A percentile compares a stretch with the other conserved stretches of the same genome.
phyloP scores from a whole-genome alignment of 2,888 invertebrate genomes.

The Athripsodes cinereus region DNA sequence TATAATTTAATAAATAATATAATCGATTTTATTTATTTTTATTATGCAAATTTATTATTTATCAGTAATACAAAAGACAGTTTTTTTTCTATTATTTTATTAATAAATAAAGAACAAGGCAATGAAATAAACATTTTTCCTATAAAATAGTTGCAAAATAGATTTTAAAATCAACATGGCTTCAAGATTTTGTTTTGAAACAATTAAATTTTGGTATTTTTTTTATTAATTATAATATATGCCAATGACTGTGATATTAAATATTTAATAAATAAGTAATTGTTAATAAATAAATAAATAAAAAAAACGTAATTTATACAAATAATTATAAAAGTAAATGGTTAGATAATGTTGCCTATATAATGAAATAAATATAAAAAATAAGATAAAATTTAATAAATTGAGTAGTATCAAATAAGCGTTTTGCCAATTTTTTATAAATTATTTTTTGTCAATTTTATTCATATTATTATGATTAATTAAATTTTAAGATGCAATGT shows the following conservation, averaged over 20 bases:
- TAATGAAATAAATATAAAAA: not conserved
- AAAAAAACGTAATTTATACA: conserved; percentile 18
- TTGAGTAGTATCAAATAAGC: not conserved
- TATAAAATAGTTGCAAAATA: too few relatives aligned
- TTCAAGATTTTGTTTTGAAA: too few relatives aligned
- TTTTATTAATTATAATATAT: conserved; percentile 21
- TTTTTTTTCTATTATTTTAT: too few relatives aligned
- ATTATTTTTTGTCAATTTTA: not conserved
- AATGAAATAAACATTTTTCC: too few relatives aligned
- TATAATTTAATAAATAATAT: too few relatives aligned
- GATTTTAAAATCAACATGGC: too few relatives aligned
- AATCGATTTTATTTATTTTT: too few relatives aligned
- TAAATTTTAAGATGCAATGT: too few relatives aligned
- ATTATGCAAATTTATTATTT: too few relatives aligned
- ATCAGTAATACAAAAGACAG: too few relatives aligned
- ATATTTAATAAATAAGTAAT: conserved; percentile 25
- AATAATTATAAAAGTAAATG: conserved; percentile 6
- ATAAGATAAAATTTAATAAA: not conserved
- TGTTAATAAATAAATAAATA: conserved; percentile 20
- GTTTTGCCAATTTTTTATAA: not conserved
- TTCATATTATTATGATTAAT: not conserved
- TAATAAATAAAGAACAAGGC: too few relatives aligned
- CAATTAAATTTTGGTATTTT: not conserved
- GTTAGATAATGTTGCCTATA: conserved; percentile 18
- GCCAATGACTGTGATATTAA: conserved; percentile 28